Conservation (phyloP, 1,140 invertebrate genomes). For the Melanaphis sacchari region DNA sequence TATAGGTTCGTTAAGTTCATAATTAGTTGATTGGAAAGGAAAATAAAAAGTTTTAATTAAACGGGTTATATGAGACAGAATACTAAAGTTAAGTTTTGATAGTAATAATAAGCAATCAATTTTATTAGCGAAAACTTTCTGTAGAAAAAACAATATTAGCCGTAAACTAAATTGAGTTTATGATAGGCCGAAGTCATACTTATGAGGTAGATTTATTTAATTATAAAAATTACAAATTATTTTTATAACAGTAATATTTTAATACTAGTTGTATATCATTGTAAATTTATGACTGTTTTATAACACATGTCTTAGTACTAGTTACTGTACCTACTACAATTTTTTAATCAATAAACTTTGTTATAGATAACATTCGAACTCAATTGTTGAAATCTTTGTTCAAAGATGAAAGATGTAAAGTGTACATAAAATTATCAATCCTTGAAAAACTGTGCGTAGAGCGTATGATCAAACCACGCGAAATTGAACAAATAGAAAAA, state of each 20-base stretch:
- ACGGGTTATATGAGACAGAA: no score
- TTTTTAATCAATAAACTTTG: not conserved
- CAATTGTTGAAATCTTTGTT: constrained; percentile 96
- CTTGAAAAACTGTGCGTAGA: constrained; percentile 99
- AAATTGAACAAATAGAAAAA: constrained; percentile 91
- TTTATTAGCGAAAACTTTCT: no score
- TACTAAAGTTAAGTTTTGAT: no score
- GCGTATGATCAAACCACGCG: constrained; percentile 90
- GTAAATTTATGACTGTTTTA: not conserved
- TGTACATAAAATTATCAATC: constrained; percentile 90
- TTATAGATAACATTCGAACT: not conserved
- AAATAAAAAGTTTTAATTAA: no score
- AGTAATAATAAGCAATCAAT: no score
- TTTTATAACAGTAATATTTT: not conserved
- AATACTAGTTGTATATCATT: not conserved
- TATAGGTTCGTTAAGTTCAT: no score
- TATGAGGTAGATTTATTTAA: no score
- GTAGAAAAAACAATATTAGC: no score
- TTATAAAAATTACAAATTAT: not conserved
- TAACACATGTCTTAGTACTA: not conserved
- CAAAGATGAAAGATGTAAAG: constrained; percentile 97
- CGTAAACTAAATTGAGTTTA: no score
- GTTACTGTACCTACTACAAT: not conserved
- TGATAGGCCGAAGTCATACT: no score
- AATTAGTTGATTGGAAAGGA: no score